These are phyloP conservation scores for Chydorus sphaericus DNA, from an alignment of 2,888 invertebrate genomes.

Conservation along the genomic window DNA sequence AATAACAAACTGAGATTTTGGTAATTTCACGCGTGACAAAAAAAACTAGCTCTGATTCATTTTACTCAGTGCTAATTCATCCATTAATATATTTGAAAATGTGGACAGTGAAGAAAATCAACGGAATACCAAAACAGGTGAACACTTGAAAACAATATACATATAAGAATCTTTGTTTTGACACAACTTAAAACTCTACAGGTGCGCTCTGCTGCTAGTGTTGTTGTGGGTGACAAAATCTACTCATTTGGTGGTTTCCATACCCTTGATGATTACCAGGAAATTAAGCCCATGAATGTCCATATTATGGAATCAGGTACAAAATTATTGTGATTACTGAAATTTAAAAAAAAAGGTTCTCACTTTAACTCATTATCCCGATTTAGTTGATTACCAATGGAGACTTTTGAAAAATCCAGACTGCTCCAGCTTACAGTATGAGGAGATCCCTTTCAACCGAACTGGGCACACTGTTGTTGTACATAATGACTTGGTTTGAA, in stretches of 20 bases:
- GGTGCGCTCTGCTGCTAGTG: slow-evolving; percentile 87
- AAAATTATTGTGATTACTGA: background rate
- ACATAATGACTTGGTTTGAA: slow-evolving; percentile 40
- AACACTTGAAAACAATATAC: background rate
- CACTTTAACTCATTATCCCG: background rate
- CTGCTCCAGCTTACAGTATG: slow-evolving; percentile 34
- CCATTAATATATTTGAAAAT: no score
- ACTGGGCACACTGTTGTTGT: slow-evolving; percentile 84
- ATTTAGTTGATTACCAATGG: slow-evolving; percentile 35
- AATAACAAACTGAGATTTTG: no score
- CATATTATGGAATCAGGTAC: slow-evolving; percentile 65
- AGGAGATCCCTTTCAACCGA: slow-evolving; percentile 56
- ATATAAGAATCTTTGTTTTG: background rate
- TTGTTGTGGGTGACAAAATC: slow-evolving; percentile 57
- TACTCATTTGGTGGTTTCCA: slow-evolving; percentile 88
- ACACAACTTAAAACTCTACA: no score
- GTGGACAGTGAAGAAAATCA: slow-evolving; percentile 72
- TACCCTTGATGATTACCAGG: slow-evolving; percentile 61
- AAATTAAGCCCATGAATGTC: slow-evolving; percentile 66
- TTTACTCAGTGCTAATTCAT: no score
- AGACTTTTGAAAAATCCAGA: slow-evolving; percentile 31
- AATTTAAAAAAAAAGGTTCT: background rate
- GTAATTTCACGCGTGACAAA: no score
- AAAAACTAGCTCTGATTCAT: no score
- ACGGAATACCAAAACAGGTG: slow-evolving; percentile 68